A percentile compares a stretch with the other conserved stretches of the same genome.
These are phyloP conservation scores for Athene cunicularia DNA, from an alignment of 2,113 vertebrate genomes.

Conservation along the genomic window DNA sequence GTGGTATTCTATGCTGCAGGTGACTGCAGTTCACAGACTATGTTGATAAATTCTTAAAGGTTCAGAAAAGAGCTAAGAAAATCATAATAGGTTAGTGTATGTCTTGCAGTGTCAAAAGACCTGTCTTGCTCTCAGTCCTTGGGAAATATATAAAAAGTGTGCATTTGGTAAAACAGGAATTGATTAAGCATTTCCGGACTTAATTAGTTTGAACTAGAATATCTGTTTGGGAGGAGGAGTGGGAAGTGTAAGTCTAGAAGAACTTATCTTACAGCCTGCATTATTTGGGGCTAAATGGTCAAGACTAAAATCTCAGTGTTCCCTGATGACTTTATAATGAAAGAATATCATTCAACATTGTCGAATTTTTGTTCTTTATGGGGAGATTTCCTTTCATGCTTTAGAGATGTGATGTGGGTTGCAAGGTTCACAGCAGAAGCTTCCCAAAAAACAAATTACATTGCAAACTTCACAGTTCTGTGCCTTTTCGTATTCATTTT, in stretches of 20 bases:
- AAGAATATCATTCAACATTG: background rate
- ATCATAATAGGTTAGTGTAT: background rate
- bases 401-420: background rate
- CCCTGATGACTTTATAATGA: background rate
- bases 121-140: background rate
- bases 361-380: background rate
- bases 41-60: background rate
- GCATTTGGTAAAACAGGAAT: background rate
- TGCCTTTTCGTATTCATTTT: background rate
- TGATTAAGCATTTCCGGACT: background rate
- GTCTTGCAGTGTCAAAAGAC: background rate
- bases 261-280: background rate
- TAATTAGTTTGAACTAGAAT: background rate
- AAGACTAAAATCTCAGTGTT: background rate
- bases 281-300: background rate
- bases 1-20: accelerated
- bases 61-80: background rate
- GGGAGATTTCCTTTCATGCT: background rate
- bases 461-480: background rate
- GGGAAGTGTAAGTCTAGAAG: background rate
- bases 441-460: background rate
- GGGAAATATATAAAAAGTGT: background rate
- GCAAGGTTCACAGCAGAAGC: background rate
- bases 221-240: background rate
- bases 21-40: background rate